A percentile compares a stretch with the other conserved stretches of the same genome.
Evolutionary conservation across 2,797 vertebrate genomes (phyloP).

Genomic region (Bradypus variegatus): DNA sequence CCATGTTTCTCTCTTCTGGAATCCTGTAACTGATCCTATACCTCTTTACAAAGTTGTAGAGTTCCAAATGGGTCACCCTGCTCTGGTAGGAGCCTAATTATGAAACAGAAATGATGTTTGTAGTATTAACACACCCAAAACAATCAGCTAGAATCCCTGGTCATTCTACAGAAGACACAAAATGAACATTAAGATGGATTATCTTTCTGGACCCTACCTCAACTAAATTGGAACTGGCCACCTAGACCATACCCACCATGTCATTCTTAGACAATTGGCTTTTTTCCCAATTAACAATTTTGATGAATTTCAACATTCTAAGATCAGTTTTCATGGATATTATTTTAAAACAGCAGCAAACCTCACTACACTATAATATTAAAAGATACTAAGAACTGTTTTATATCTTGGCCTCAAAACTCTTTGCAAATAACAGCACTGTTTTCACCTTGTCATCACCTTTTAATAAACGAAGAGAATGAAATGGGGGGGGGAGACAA

Average conservation of each 20-base stretch:
- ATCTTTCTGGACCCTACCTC: background rate
- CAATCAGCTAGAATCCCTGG: background rate
- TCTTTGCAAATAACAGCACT: background rate
- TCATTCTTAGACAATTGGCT: background rate
- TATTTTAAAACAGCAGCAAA: constrained; percentile 33
- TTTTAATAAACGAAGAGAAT: background rate
- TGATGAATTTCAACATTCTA: background rate
- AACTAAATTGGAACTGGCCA: background rate
- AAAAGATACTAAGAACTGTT: background rate
- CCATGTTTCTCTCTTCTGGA: background rate
- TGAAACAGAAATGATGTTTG: background rate
- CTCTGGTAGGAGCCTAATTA: background rate
- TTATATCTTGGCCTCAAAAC: background rate
- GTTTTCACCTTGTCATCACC: background rate
- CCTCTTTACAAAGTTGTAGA: constrained; percentile 21
- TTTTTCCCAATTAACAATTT: background rate
- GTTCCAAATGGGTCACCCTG: background rate
- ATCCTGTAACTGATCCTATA: background rate
- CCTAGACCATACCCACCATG: background rate
- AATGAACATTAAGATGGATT: constrained; percentile 29
- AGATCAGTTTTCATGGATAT: background rate
- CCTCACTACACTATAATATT: too few species aligned
- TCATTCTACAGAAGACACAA: constrained; percentile 14
- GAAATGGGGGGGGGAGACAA: background rate
- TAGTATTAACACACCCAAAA: background rate